phyloP scores from a whole-genome alignment of 1,140 invertebrate genomes.

The Drosophila neocordata region DNA sequence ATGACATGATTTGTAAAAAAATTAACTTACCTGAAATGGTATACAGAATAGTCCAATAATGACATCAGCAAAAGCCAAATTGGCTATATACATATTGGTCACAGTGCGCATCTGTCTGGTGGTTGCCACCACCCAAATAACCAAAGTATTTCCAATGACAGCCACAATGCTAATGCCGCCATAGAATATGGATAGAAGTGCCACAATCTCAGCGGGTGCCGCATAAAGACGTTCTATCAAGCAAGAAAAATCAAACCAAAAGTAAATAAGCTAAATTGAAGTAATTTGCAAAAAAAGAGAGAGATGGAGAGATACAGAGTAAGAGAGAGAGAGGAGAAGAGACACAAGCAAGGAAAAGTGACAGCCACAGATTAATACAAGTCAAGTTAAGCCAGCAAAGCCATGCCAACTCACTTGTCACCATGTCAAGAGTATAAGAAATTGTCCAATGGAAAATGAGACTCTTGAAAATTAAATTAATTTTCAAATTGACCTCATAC shows the following conservation, averaged over 20 bases:
- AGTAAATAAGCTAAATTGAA: slow-evolving; percentile 9
- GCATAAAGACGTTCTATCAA: slow-evolving; percentile 85
- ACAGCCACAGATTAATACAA: slow-evolving; percentile 34
- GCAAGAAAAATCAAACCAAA: neutral
- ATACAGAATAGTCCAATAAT: slow-evolving; percentile 91
- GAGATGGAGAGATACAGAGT: slow-evolving; percentile 26
- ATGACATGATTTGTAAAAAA: neutral
- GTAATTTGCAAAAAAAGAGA: slow-evolving; percentile 8
- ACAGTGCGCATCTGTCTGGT: slow-evolving; percentile 90
- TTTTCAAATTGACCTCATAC: neutral
- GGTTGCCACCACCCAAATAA: slow-evolving; percentile 91
- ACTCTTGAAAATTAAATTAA: slow-evolving; percentile 11
- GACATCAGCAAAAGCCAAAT: slow-evolving; percentile 90
- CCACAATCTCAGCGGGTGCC: slow-evolving; percentile 88
- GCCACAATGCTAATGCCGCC: slow-evolving; percentile 91
- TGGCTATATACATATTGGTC: slow-evolving; percentile 92
- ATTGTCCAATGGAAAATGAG: neutral
- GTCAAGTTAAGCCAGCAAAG: slow-evolving; percentile 4
- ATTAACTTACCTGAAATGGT: slow-evolving; percentile 89
- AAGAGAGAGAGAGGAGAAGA: slow-evolving; percentile 28
- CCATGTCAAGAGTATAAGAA: slow-evolving; percentile 6
- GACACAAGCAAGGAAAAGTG: slow-evolving; percentile 12
- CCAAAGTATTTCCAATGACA: slow-evolving; percentile 91
- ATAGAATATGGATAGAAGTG: slow-evolving; percentile 90
- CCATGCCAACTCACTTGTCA: slow-evolving; percentile 3